Base-by-base conservation (phyloP, 92 coral and sea anemone genomes). In the Phenganax marumi region DNA sequence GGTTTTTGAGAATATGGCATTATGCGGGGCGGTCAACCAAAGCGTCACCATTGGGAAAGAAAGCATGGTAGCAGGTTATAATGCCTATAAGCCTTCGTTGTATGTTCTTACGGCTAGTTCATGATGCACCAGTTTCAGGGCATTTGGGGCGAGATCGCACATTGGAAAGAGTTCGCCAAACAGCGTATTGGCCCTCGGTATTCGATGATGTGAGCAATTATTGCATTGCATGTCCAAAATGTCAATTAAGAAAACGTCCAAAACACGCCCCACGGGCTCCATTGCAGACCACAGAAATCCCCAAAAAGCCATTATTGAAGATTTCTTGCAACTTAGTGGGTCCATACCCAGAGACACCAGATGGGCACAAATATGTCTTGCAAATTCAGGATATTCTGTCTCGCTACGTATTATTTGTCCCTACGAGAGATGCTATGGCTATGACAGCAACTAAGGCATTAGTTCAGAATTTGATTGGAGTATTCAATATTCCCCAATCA, bases 101-200 rank as follows among this genome's bases (percentile, higher is more conserved):
- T n/a, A 57, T 57, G 61, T 73, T 8, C 58, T 49, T 73, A 25
- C 52, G 47, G 52, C 21, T 71, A 71, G 77, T 71, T 50, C 79
- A 48, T 7, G 61, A n/a, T n/a, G n/a, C n/a, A n/a, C 79, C 79
- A 25, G 60, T 73, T 4, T 49, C 60, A 6, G 79, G 61, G 6
- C 60, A 73, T 50, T 25, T 73, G 10, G 79, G 60, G 7, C 60
- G 7, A n/a, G n/a, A n/a, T 50, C 58, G 79, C 17, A 47, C 79
- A 50, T 73, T n/a, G 58, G 79, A 73, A 73, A n/a, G 79, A 49
- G 79, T 73, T 17, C 61, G 61, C 6, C 60, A 73, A 52, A 47
- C 60, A 8, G 58, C 60, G 13, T 49, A 49, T 73, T 73, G n/a
- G 60, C 79, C 60, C 39, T 73, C 79, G 61, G 61, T 73, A 17